A percentile compares a stretch with the other conserved stretches of the same genome.
These are phyloP conservation scores for Phyllotreta striolata DNA, from an alignment of 2,888 invertebrate genomes.

Conservation along the genomic window DNA sequence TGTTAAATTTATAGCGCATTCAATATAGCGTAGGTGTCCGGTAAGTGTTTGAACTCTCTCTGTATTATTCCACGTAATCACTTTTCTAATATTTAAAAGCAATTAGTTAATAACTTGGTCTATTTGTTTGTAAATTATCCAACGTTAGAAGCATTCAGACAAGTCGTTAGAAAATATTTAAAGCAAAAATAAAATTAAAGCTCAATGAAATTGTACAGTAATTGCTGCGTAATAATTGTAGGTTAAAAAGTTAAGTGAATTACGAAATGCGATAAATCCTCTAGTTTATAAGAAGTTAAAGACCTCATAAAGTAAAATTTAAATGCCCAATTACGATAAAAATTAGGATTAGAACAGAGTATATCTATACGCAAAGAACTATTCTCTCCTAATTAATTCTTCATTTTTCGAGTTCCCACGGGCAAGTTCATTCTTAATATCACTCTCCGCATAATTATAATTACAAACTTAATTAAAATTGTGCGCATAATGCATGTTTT, in stretches of 20 bases:
- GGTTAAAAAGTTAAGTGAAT: background rate
- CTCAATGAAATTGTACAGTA: background rate
- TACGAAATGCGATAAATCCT: background rate
- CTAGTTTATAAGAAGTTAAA: constrained; percentile 12
- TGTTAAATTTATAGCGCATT: constrained; percentile 17
- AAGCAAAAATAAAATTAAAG: too few relatives aligned
- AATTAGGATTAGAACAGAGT: constrained; percentile 12
- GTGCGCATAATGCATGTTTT: constrained; percentile 16
- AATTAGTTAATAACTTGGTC: too few relatives aligned
- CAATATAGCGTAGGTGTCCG: too few relatives aligned
- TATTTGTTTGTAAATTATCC: too few relatives aligned
- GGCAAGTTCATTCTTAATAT: constrained; percentile 11
- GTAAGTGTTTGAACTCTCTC: too few relatives aligned
- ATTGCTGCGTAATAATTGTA: background rate
- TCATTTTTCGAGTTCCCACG: constrained; percentile 12
- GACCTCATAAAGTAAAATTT: constrained; percentile 10
- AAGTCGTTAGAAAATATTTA: too few relatives aligned
- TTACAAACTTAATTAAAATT: constrained; percentile 14
- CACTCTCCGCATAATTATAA: constrained; percentile 14
- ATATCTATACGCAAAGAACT: background rate
- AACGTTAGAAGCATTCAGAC: too few relatives aligned
- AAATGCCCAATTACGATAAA: constrained; percentile 15
- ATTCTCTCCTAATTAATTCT: constrained; percentile 9
- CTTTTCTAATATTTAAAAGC: too few relatives aligned
- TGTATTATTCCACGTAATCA: too few relatives aligned